A percentile compares a stretch with the other conserved stretches of the same genome.
Evolutionary conservation across 2,888 invertebrate genomes (phyloP).

Genomic region (Xestia sexstrigata): DNA sequence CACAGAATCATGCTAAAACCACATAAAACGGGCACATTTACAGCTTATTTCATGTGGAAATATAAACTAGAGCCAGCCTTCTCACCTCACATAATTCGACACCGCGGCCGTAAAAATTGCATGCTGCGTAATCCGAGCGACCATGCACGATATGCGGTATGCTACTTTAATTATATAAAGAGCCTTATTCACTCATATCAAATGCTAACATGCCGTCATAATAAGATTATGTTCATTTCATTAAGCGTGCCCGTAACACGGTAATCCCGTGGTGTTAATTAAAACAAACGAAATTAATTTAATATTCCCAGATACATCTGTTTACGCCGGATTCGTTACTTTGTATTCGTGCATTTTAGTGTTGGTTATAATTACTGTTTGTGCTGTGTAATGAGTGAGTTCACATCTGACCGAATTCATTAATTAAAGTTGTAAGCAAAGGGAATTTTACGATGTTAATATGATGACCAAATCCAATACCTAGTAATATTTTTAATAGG

Average conservation of each 20-base stretch:
- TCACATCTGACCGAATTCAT: background rate
- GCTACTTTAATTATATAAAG: slow-evolving; percentile 53
- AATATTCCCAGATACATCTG: slow-evolving; percentile 45
- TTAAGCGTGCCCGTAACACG: slow-evolving; percentile 53
- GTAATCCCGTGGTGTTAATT: slow-evolving; percentile 58
- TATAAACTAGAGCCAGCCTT: slow-evolving; percentile 8
- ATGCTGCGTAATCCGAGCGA: slow-evolving; percentile 39
- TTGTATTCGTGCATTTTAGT: slow-evolving; percentile 23
- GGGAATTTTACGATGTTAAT: background rate
- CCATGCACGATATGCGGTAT: slow-evolving; percentile 33
- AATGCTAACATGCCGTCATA: slow-evolving; percentile 46
- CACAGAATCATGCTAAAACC: background rate
- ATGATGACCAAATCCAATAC: background rate
- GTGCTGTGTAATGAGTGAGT: background rate
- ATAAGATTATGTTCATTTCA: slow-evolving; percentile 65
- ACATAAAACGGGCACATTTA: slow-evolving; percentile 6
- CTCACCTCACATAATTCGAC: slow-evolving; percentile 27
- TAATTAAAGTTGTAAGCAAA: background rate
- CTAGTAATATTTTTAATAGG: background rate
- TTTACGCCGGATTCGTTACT: slow-evolving; percentile 26
- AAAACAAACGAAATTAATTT: slow-evolving; percentile 56
- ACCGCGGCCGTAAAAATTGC: slow-evolving; percentile 27
- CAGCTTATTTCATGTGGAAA: slow-evolving; percentile 21
- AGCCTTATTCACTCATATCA: slow-evolving; percentile 49
- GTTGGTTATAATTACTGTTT: slow-evolving; percentile 9